These are phyloP conservation scores for rabbit (Oryctolagus cuniculus) DNA, from an alignment of 2,113 vertebrate species.

Conservation along the genomic window DNA sequence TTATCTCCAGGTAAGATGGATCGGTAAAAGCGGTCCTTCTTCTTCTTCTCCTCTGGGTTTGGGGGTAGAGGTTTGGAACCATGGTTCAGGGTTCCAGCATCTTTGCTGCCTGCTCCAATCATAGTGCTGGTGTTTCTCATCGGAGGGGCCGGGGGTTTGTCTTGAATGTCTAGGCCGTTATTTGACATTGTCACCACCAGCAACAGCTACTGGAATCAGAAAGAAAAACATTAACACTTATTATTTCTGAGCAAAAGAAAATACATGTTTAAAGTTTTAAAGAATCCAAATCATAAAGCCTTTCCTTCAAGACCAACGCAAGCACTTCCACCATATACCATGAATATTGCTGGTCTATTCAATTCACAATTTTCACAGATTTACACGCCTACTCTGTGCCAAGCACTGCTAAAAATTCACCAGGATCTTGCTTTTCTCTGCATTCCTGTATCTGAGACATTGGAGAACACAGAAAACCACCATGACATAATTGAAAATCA, in stretches of 20 bases:
- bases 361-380: not conserved
- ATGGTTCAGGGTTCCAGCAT: slow-evolving; percentile 92
- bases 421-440: slow-evolving; percentile 47
- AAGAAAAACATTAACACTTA: slow-evolving; percentile 50
- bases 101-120: slow-evolving; percentile 95
- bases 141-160: slow-evolving; percentile 97
- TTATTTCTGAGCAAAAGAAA: slow-evolving; percentile 56
- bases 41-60: slow-evolving; percentile 97
- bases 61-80: slow-evolving; percentile 97
- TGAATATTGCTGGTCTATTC: not conserved
- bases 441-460: not conserved
- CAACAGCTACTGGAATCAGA: slow-evolving; percentile 83
- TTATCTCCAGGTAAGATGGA: slow-evolving; percentile 97
- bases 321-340: slow-evolving; percentile 10
- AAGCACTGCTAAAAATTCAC: slow-evolving; percentile 28
- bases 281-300: slow-evolving; percentile 14
- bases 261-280: slow-evolving; percentile 47
- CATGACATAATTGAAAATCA: slow-evolving; percentile 17
- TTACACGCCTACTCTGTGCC: not conserved
- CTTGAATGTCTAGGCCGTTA: slow-evolving; percentile 95
- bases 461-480: not conserved
- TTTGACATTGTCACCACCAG: slow-evolving; percentile 94
- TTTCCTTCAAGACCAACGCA: not conserved
- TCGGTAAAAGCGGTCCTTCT: slow-evolving; percentile 95
- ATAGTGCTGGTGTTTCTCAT: slow-evolving; percentile 99